Evolutionary conservation across 2,797 vertebrate genomes (phyloP), one percentile per base, ranked within the genome.

Genomic region (Cyprinodon diabolis): DNA sequence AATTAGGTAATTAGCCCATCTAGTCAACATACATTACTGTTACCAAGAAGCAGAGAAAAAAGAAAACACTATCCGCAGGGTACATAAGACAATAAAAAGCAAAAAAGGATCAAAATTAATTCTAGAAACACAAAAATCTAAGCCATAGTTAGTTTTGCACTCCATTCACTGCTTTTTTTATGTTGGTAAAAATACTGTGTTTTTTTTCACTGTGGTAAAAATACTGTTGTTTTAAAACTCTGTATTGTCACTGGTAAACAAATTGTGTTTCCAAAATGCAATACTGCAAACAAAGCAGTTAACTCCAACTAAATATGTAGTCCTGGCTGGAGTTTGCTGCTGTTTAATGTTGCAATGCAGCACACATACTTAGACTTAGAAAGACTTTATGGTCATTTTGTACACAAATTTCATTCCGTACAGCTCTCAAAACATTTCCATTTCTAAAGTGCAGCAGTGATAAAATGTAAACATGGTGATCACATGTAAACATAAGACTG

Each of bases 1-100:
- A 84, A 90, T 75, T 84, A 83, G 83, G 80, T 83, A 89, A 86
- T 90, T 84, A 88, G 89, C 90, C 85, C 17, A 52, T 86, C 79
- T 86, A 84, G 85, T 90, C 81, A 84, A 60, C 78, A 82, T 83
- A 82, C 83, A 86, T 88, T 83, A 86, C 69, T 78, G 84, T 80
- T 80, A 67, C 66, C 78, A 84, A 76, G 86, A 84, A 75, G 84
- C 66, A 65, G 77, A 82, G 71, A 85, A 79, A 85, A 85, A 79
- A 85, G 69, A 72, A 72, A 87, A 84, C 66, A 85, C 60, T 78
- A 84, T 84, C 86, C 78, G 83, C 75, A 82, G 79, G 75, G 67
- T 55, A 87, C 79, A 75, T 57, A 76, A 57, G 78, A 78, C 57
- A 60, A 57, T 40, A 75, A 54, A 75, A 77, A 77, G 54, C 60